Evolutionary conservation across 2,888 invertebrate genomes (phyloP).

Genomic region (Thecophora atra): DNA sequence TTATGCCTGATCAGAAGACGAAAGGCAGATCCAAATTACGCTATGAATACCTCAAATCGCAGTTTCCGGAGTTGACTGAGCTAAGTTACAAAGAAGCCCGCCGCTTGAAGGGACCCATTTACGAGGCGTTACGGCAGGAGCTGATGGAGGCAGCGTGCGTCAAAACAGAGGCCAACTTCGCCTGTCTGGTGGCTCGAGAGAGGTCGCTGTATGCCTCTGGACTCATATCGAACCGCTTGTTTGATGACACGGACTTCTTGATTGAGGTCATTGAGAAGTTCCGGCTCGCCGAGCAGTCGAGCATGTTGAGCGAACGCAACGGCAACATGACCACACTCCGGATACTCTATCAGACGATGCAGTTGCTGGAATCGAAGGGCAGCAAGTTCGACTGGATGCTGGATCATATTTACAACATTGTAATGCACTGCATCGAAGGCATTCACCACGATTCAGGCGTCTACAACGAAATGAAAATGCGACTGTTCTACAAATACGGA

Average conservation of each 20-base stretch:
- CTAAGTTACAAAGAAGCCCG: constrained; percentile 51
- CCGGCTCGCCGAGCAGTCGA: constrained; percentile 53
- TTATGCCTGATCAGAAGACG: constrained; percentile 22
- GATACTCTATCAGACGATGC: constrained; percentile 52
- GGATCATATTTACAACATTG: constrained; percentile 50
- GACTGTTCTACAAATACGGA: constrained; percentile 54
- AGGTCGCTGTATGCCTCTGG: constrained; percentile 44
- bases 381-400: constrained; percentile 53
- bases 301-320: constrained; percentile 41
- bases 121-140: constrained; percentile 52
- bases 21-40: constrained; percentile 23
- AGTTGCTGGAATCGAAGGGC: constrained; percentile 48
- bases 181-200: constrained; percentile 53
- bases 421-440: constrained; percentile 41
- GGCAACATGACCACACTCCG: constrained; percentile 50
- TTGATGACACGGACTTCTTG: constrained; percentile 50
- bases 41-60: constrained; percentile 41
- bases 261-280: constrained; percentile 53
- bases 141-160: constrained; percentile 53
- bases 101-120: constrained; percentile 49
- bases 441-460: constrained; percentile 41
- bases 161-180: constrained; percentile 53
- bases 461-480: constrained; percentile 51
- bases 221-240: constrained; percentile 50
- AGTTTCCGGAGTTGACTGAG: background rate